Base-by-base conservation (phyloP, 2,113 vertebrate genomes). In the Seriola quinqueradiata region DNA sequence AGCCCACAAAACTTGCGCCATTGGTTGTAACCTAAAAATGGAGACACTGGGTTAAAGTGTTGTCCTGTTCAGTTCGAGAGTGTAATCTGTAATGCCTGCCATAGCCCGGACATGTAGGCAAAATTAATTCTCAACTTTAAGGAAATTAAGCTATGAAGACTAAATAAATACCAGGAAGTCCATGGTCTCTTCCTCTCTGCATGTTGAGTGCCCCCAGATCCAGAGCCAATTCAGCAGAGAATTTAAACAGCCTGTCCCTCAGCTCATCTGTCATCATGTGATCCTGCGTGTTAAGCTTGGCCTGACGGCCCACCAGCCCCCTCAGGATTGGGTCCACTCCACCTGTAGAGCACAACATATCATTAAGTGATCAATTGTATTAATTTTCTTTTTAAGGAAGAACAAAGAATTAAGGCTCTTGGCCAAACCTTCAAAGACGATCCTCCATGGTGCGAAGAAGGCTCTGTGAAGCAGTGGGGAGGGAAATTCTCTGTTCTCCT, bases 391-490 rank as follows among this genome's bases (percentile, higher is more conserved):
- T 46, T 42, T 1, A n/a, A 5, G 8, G 8, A 58, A 54, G 0
- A 13, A 38, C 21, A 21, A n/a, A 50, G 0, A 74, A 57, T 63
- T 63, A 12, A 13, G 36, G 8, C 44, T 58, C 1, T n/a, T 6
- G 3, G 11, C 8, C 40, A n/a, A 77, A 97, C 97, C 97, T 94
- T 97, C 94, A 84, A 91, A 90, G 32, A 96, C 1, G 0, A 97
- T 55, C 64, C 97, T 97, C 97, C 97, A 98, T 2, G 94, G 86
- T 17, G 97, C 64, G 63, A 96, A 96, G 81, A 97, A 97, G 32
- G 94, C 87, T 0, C 3, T 86, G 83, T 96, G 95, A 21, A 98
- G 95, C 2, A 89, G 79, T 0, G 95, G 65, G 3, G 72, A 87
- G 34, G 96, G 94, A 40, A 66, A 93, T 0, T 46, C 4, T 0